Base-by-base conservation (phyloP, 2,113 vertebrate genomes). In the Cyrtonyx montezumae region DNA sequence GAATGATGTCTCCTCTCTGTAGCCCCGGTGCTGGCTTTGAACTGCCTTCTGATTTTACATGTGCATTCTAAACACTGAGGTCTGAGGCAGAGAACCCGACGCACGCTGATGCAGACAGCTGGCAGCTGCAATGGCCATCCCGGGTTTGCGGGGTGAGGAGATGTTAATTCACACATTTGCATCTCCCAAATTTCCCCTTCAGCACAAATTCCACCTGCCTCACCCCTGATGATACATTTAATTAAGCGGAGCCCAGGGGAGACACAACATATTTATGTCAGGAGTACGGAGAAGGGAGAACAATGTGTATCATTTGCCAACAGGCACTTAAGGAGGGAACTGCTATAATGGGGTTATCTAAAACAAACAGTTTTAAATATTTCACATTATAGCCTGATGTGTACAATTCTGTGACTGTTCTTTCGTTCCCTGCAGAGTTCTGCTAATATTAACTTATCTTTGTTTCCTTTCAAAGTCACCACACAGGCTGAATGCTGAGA, bases 221-320 rank as follows among this genome's bases (percentile, higher is more conserved):
- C 51, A 59, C 87, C 84, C 87, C 88, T 73, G 45, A 77, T 49
- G 79, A 79, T 79, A 71, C 79, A 80, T 92, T 90, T 95, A 95
- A 95, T 95, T 91, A 95, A 74, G 49, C 53, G 55, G 90, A 93
- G 93, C 79, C 28, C 79, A 82, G 79, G 92, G 62, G 89, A 92
- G 89, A 93, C 79, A 88, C 79, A 86, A 81, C 71, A 34, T 80
- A 91, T 90, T 95, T 93, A 45, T 55, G 82, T 84, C 56, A 58
- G 56, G 75, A 74, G n/a, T 23, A 62, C 3, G 71, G 79, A 78
- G 78, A 91, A 40, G 80, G 92, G 91, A 95, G 92, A 94, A 93
- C 76, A 78, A 95, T 73, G 81, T 84, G 53, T 87, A 59, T 26
- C 85, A 77, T 62, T 90, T 84, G 61, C 81, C 92, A 90, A 75